Base-by-base conservation (phyloP, 1,140 invertebrate species). In the Drosophila pectinifera region DNA sequence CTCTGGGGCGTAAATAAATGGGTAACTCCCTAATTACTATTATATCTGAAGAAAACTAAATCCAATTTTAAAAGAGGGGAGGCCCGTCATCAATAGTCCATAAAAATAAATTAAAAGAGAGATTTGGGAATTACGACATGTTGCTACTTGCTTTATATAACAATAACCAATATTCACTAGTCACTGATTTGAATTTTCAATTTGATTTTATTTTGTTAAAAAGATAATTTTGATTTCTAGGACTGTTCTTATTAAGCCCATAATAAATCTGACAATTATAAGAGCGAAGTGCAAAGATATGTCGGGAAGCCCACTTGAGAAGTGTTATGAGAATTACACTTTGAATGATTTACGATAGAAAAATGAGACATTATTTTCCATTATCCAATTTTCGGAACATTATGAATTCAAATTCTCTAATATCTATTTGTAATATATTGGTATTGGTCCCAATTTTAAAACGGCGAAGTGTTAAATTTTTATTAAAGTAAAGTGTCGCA, bases 221-320 rank as follows among this genome's bases (percentile, higher is more conserved):
- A 53, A 7, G 4, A 8, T 18, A 51, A 31, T 36, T 36, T 22
- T 0, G 0, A 36, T 14, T 11, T 20, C 6, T 5, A 1, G 7
- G 7, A 36, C 13, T 36, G 1, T 7, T 36, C 1, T 7, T 8
- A 6, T 41, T 16, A 31, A 1, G 13, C 13, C 13, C 18, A 16
- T 38, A 11, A 26, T 38, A 26, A 14, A 5, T 18, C 10, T 18
- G 5, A 0, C 31, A 38, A 16, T 38, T 18, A 5, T 7, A 28
- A 16, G 14, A 22, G 2, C 4, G 1, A 10, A 56, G 28, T 46
- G 34, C 41, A 34, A 46, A 61, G 58, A 10, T 10, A 38, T 57
- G 41, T 68, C 41, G 36, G 45, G 4, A 24, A 38, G 28, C 46
- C 36, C 59, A 80, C 77, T 80, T 80, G 42, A 80, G 41, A 62